A percentile compares a stretch with the other conserved stretches of the same genome.
phyloP scores from a whole-genome alignment of 2,888 invertebrate species.

The Plagiodera versicolora region DNA sequence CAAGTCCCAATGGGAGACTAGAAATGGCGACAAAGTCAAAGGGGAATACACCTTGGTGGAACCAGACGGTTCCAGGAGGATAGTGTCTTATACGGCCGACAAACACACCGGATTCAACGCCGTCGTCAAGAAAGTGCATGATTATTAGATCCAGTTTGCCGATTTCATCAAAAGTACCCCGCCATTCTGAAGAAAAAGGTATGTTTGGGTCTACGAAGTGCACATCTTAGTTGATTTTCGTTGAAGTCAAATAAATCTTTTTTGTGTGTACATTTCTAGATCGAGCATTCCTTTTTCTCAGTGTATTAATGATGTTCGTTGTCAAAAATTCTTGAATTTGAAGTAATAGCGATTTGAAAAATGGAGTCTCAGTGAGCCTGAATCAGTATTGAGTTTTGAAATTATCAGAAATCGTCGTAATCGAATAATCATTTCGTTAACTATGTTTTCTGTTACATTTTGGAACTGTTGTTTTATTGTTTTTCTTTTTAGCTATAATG shows the following conservation, averaged over 20 bases:
- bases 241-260: constrained; percentile 7
- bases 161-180: too few relatives aligned
- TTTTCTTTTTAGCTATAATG: constrained; percentile 22
- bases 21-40: constrained; percentile 55
- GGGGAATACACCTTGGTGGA: constrained; percentile 54
- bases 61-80: constrained; percentile 51
- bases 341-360: too few relatives aligned
- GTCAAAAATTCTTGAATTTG: too few relatives aligned
- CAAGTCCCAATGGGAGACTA: constrained; percentile 55
- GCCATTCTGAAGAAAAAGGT: neutral
- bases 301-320: too few relatives aligned
- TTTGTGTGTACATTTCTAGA: neutral
- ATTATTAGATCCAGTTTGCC: constrained; percentile 28
- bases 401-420: constrained; percentile 7
- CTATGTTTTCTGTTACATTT: neutral
- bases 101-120: constrained; percentile 53
- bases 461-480: constrained; percentile 1
- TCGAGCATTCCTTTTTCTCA: neutral
- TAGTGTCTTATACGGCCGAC: constrained; percentile 52
- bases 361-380: constrained; percentile 3
- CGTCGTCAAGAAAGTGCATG: constrained; percentile 47
- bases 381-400: constrained; percentile 11
- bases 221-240: neutral
- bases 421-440: neutral
- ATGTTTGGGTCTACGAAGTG: neutral